Evolutionary conservation across 2,888 invertebrate genomes (phyloP).

Genomic region (Clepsis dumicolana): DNA sequence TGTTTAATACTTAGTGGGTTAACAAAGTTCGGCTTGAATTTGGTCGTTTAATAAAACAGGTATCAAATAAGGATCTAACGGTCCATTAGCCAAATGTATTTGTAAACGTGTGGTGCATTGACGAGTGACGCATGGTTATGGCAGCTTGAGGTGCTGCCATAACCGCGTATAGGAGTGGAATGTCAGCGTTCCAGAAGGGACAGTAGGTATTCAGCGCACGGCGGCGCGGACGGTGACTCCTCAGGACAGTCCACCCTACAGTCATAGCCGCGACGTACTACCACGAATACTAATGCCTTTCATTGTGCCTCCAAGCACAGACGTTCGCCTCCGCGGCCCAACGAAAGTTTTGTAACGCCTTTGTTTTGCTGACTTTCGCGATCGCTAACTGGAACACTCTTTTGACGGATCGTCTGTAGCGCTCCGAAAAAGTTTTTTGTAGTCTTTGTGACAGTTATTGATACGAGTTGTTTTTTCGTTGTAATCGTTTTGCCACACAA

Average conservation of each 20-base stretch:
- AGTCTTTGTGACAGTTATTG: constrained; percentile 51
- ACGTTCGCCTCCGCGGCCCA: constrained; percentile 64
- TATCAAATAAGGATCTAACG: constrained; percentile 70
- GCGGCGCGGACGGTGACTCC: constrained; percentile 79
- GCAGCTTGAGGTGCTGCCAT: constrained; percentile 66
- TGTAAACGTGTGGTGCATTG: constrained; percentile 73
- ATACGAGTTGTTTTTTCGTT: constrained; percentile 46
- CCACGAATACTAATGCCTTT: constrained; percentile 78
- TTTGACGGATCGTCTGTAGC: constrained; percentile 58
- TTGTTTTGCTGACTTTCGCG: constrained; percentile 79
- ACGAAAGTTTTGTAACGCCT: constrained; percentile 79
- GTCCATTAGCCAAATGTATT: constrained; percentile 67
- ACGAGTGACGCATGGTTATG: constrained; percentile 72
- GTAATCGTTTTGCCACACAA: constrained; percentile 24
- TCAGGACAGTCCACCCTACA: constrained; percentile 74
- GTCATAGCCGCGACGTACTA: constrained; percentile 63
- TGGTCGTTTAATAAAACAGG: constrained; percentile 12
- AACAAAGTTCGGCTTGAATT: constrained; percentile 49
- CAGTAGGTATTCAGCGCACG: constrained; percentile 80
- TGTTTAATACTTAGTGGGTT: constrained; percentile 5
- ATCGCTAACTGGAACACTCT: constrained; percentile 71
- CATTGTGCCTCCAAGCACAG: constrained; percentile 69
- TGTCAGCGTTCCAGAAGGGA: constrained; percentile 64
- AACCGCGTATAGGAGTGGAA: constrained; percentile 60
- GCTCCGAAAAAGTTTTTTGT: constrained; percentile 53